Evolutionary conservation across 1,140 invertebrate species (phyloP).

Genomic region (Aphaenogaster floridana): DNA sequence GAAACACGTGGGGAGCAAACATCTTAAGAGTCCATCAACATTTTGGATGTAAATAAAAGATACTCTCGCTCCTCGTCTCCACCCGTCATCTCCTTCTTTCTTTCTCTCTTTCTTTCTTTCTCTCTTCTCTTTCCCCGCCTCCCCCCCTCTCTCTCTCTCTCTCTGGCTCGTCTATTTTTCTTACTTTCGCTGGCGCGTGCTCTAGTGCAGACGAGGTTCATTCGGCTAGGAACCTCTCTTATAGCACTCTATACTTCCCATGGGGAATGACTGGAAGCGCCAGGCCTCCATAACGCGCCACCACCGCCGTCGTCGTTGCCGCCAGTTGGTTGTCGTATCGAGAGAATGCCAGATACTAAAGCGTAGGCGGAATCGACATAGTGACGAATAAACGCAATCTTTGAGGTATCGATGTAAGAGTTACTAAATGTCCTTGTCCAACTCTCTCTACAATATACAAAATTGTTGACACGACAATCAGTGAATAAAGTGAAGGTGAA

Average conservation of each 20-base stretch:
- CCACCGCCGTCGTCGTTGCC: slow-evolving; percentile 63
- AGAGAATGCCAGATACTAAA: slow-evolving; percentile 56
- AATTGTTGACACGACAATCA: neutral
- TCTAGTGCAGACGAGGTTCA: slow-evolving; percentile 57
- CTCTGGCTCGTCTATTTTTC: slow-evolving; percentile 63
- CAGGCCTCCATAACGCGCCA: slow-evolving; percentile 64
- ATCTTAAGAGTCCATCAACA: slow-evolving; percentile 62
- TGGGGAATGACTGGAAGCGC: slow-evolving; percentile 74
- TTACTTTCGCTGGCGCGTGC: slow-evolving; percentile 53
- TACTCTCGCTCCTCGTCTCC: slow-evolving; percentile 50
- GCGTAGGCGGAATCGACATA: slow-evolving; percentile 23
- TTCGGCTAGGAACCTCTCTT: slow-evolving; percentile 52
- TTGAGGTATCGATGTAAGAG: slow-evolving; percentile 25
- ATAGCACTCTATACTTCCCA: slow-evolving; percentile 66
- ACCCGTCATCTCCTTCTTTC: neutral
- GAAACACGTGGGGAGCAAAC: slow-evolving; percentile 37
- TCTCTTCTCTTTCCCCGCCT: neutral
- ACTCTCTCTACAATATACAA: neutral
- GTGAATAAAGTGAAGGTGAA: neutral
- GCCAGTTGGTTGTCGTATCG: slow-evolving; percentile 66
- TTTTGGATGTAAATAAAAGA: slow-evolving; percentile 69
- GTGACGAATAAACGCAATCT: slow-evolving; percentile 33
- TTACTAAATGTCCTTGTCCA: slow-evolving; percentile 7
- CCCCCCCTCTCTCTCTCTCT: slow-evolving; percentile 29
- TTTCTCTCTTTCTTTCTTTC: slow-evolving; percentile 37